Percentiles rank a stretch among this genome's conserved stretches.
phyloP scores from a whole-genome alignment of 2,113 vertebrate species.

The Marmota monax region DNA sequence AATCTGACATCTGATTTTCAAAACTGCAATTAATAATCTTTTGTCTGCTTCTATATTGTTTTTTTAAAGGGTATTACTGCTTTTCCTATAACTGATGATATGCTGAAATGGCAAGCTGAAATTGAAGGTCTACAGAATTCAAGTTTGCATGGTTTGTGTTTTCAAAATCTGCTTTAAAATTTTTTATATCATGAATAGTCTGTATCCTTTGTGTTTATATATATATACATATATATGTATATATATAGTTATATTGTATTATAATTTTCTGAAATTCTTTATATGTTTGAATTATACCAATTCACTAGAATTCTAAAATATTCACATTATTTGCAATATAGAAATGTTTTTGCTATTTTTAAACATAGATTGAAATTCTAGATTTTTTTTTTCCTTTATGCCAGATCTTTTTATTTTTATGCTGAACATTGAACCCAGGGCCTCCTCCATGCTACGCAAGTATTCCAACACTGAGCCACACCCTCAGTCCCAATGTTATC shows the following conservation, averaged over 20 bases:
- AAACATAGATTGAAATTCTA: constrained; percentile 22
- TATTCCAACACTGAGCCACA: background rate
- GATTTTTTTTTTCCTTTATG: background rate
- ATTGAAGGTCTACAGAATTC: constrained; percentile 83
- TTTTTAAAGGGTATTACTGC: constrained; percentile 79
- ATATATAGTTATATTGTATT: background rate
- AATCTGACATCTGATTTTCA: constrained; percentile 43
- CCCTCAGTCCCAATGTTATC: background rate
- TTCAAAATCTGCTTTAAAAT: constrained; percentile 28
- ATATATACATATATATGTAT: background rate
- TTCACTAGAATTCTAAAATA: background rate
- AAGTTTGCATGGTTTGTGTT: constrained; percentile 83
- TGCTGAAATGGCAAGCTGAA: constrained; percentile 80
- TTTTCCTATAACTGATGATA: constrained; percentile 72
- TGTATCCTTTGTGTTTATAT: background rate
- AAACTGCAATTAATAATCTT: background rate
- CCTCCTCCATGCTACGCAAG: background rate
- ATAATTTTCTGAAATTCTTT: constrained; percentile 10
- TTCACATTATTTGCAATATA: background rate
- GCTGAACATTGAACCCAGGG: background rate
- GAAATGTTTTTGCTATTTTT: constrained; percentile 35
- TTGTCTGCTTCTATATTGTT: constrained; percentile 4
- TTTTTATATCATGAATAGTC: background rate
- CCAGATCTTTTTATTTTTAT: background rate
- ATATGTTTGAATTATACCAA: background rate